These are phyloP conservation scores for Poecilia gillii DNA, from an alignment of 2,797 vertebrate species.

Conservation along the genomic window DNA sequence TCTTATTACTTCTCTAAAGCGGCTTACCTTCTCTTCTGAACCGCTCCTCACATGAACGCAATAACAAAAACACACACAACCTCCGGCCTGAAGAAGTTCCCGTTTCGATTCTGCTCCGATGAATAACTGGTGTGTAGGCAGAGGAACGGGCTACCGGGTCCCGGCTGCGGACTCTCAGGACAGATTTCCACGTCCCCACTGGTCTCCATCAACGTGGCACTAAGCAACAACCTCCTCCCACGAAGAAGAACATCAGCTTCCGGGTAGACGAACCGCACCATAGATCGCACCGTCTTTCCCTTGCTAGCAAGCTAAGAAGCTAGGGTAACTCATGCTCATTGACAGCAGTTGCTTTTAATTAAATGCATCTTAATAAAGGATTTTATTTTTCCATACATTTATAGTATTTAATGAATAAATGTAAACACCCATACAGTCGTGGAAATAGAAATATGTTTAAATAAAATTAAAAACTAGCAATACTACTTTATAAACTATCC, in stretches of 20 bases:
- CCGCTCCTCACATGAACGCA: constrained; percentile 54
- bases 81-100: constrained; percentile 7
- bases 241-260: constrained; percentile 71
- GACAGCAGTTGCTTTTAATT: neutral
- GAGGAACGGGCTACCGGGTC: constrained; percentile 48
- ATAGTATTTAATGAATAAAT: neutral
- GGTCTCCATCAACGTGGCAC: constrained; percentile 89
- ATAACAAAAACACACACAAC: constrained; percentile 24
- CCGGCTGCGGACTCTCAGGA: constrained; percentile 59
- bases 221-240: constrained; percentile 62
- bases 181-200: constrained; percentile 83
- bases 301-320: neutral
- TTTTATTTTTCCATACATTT: neutral
- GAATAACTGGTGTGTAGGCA: neutral
- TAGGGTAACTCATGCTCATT: neutral
- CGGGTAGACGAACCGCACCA: constrained; percentile 35
- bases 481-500: neutral
- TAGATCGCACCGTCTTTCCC: neutral
- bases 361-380: neutral
- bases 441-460: neutral
- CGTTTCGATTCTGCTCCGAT: constrained; percentile 6
- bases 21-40: constrained; percentile 71
- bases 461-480: neutral
- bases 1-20: constrained; percentile 40
- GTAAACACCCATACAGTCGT: neutral